Evolutionary conservation across 2,888 invertebrate species (phyloP), one percentile per base, ranked within the genome.

Genomic region (Patella ulyssiponensis): DNA sequence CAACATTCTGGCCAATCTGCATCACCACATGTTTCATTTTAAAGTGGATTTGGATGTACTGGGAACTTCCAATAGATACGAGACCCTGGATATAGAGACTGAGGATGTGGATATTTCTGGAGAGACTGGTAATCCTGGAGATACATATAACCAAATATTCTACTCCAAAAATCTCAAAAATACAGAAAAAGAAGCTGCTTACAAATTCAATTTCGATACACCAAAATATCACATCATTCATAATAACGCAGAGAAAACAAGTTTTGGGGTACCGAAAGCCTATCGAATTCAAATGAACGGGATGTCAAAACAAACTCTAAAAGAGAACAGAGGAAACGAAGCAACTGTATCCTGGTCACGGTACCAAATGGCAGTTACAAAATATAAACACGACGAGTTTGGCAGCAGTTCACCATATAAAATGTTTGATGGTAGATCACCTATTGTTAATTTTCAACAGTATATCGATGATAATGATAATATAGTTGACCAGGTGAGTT

Each of bases 201-300:
- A 86, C 74, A 84, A 87, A 44, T 90, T 82, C 76, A 82, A 88
- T 78, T 89, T 89, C 58, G 82, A 86, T 51, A 73, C 74, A 0
- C 90, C 90, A 1, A 88, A 86, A 74, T 87, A 88, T 73, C 83
- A 87, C 64, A 75, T 90, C 9, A 84, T 90, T 51, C 86, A 87
- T 80, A 88, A 86, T 79, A 79, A 85, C 20, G 71, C 72, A 9
- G 23, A 72, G 5, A 86, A 80, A 70, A 86, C 86, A 15, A 70
- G 73, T 3, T 83, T 73, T 70, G 86, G 86, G 17, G 82, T 83
- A 52, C 82, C 85, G 3, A 81, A 84, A 72, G 86, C 86, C 0
- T 89, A 89, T 80, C 79, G 88, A 54, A 74, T 90, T 7, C 69
- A 85, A 5, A 77, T 82, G 54, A 79, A 77, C 44, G 86, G 86